Evolutionary conservation across 2,888 invertebrate genomes (phyloP), one percentile per base, ranked within the genome.

Genomic region (Chaitophorus viminalis): DNA sequence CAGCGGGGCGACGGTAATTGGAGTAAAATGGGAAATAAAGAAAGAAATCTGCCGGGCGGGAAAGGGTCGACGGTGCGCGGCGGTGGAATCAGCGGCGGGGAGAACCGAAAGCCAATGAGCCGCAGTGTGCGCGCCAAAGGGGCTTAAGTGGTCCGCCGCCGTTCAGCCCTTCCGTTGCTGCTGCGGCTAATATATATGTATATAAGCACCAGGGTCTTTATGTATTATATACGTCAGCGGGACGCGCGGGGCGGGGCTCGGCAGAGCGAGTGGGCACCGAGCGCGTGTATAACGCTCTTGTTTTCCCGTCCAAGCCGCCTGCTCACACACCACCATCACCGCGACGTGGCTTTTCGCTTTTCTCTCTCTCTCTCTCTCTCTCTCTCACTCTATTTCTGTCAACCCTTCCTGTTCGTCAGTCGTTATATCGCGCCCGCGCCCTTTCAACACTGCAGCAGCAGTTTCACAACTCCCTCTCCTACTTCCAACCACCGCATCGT

Each of bases 101-200:
- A 70, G 52, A 68, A 46, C 21, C 81, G 81, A 87, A 87, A 87
- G 87, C 87, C 87, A 87, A 87, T 87, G 87, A 87, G 87, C 87
- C 87, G 87, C 87, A 46, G 76, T 46, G 81, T 39, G 54, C 60
- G 74, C 74, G n/a, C 54, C 18, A 83, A 75, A 68, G 76, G 74
- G 81, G 87, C 72, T 86, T 86, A 86, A 86, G 86, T 86, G 86
- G 86, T 86, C 86, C 79, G 60, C 36, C 70, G 68, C 72, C 79
- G 68, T 70, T 54, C 86, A n/a, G 39, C 84, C 84, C 84, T 77
- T 68, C 84, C 33, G 76, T 39, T 21, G 60, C 83, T 60, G 46
- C 83, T 60, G 46, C 60, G 60, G 60, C 60, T 60, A 68, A 74
- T 70, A 31, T 72, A 75, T 75, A 83, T 11, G n/a, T n/a, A n/a